Conservation (phyloP, 2,888 invertebrate genomes). For the Tromatobia lineatoria region DNA sequence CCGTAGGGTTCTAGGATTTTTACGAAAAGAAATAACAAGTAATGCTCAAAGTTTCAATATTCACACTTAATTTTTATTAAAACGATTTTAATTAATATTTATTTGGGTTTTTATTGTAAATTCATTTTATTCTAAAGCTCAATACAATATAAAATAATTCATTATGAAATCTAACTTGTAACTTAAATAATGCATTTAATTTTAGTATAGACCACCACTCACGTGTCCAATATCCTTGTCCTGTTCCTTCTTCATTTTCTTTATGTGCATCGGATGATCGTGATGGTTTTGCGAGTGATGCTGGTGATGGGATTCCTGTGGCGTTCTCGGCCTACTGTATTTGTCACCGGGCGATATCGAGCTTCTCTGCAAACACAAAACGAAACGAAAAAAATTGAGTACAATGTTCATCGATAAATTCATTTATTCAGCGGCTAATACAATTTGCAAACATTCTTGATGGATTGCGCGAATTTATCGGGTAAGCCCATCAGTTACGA, state of each 20-base stretch:
- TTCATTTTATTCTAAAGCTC: conserved; percentile 26
- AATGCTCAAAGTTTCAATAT: conserved; percentile 25
- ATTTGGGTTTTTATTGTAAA: not conserved
- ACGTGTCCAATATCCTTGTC: conserved; percentile 94
- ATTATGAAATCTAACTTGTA: conserved; percentile 1
- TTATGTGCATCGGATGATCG: conserved; percentile 84
- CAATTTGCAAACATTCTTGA: conserved; percentile 39
- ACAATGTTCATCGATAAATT: conserved; percentile 82
- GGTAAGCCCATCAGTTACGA: conserved; percentile 11
- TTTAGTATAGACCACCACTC: conserved; percentile 84
- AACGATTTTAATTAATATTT: not conserved
- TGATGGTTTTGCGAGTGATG: conserved; percentile 86
- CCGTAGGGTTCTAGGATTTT: conserved; percentile 26
- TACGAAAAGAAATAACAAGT: conserved; percentile 19
- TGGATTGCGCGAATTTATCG: conserved; percentile 43
- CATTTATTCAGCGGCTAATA: conserved; percentile 80
- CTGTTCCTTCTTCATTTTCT: conserved; percentile 92
- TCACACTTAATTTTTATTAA: conserved; percentile 17
- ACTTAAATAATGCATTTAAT: conserved; percentile 14
- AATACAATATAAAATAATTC: conserved; percentile 15
- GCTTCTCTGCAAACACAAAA: conserved; percentile 89
- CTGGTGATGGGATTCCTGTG: conserved; percentile 89
- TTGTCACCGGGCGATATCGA: conserved; percentile 95
- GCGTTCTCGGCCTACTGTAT: conserved; percentile 91
- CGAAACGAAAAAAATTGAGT: conserved; percentile 75